A percentile compares a stretch with the other conserved stretches of the same genome.
phyloP scores from a whole-genome alignment of 2,797 vertebrate species.

The Enteromius thamalakanensis region DNA sequence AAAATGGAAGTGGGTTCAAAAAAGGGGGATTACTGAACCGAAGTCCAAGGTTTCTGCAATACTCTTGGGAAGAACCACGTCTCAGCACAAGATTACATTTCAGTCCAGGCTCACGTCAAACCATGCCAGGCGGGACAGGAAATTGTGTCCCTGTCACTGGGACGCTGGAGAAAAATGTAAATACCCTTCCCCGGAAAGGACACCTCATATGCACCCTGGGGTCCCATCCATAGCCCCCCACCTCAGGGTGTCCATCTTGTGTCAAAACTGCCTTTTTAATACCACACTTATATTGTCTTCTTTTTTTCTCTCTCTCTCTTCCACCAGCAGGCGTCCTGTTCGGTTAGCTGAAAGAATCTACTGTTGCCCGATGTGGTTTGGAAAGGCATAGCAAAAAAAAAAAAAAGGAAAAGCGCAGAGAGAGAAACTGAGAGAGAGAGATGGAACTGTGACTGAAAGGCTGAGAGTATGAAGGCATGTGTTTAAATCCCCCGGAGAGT shows the following conservation, averaged over 20 bases:
- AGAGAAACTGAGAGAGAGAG: conserved; percentile 39
- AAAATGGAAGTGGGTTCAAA: conserved; percentile 66
- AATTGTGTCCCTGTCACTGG: conserved; percentile 84
- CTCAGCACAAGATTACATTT: conserved; percentile 79
- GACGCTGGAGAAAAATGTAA: conserved; percentile 81
- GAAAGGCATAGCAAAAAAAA: conserved; percentile 33
- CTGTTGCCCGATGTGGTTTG: conserved; percentile 50
- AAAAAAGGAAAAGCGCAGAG: conserved; percentile 14
- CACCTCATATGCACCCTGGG: conserved; percentile 75
- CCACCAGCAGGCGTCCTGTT: conserved; percentile 50
- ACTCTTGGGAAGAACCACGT: conserved; percentile 74
- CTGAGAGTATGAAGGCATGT: conserved; percentile 58
- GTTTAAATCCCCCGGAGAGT: conserved; percentile 64
- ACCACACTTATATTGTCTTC: conserved; percentile 64
- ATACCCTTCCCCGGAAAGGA: conserved; percentile 76
- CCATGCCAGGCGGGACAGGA: conserved; percentile 81
- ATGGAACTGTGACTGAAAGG: conserved; percentile 48
- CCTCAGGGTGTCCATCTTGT: conserved; percentile 77
- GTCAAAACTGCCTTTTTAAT: conserved; percentile 78
- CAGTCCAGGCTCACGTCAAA: conserved; percentile 76
- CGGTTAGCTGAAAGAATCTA: conserved; percentile 54
- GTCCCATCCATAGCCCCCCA: conserved; percentile 62
- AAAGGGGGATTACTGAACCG: conserved; percentile 75
- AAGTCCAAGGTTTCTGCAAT: conserved; percentile 77
- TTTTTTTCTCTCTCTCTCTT: conserved; percentile 36